Evolutionary conservation across 2,797 vertebrate species (phyloP), one percentile per base, ranked within the genome.

Genomic region (Ara ararauna): DNA sequence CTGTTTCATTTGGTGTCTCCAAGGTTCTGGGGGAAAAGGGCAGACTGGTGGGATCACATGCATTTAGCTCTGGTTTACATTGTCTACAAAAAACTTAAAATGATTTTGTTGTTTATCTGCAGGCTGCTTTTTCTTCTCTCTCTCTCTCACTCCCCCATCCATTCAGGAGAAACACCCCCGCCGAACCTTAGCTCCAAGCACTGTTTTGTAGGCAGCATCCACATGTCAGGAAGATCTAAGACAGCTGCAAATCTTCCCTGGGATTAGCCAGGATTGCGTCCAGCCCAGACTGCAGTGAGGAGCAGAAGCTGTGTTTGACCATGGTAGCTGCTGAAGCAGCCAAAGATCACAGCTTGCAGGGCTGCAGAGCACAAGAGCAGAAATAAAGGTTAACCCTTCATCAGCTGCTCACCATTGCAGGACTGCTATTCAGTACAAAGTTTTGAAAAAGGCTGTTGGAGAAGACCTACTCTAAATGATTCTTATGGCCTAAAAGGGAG

Each of bases 381-480:
- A 11, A 53, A 60, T 29, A 30, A 89, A 87, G 5, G 24, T 87
- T 95, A 96, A 94, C 93, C 44, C 83, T 87, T 93, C 45, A 19
- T 42, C 74, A 86, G 12, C 93, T 53, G 60, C 64, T 91, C 32
- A 3, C 77, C 85, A 3, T 21, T 30, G 36, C 38, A 70, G 47
- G 30, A 26, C 30, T 42, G 32, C 24, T 14, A 6, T 34, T 48
- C 54, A 42, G 30, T 36, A 54, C 6, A 10, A 47, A 61, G 14
- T 64, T 87, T 81, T 89, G 15, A 29, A 71, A 76, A 36, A 56
- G 1, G 1, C 64, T 51, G 2, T 42, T 72, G 64, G n/a, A 50
- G 26, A 77, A 86, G 42, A 47, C 6, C 27, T 86, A 9, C n/a
- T 76, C 71, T 56, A 56, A 79, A 51, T 64, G 0, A 30, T 8